Evolutionary conservation across 2,797 vertebrate species (phyloP).

Genomic region (Coilia nasus): DNA sequence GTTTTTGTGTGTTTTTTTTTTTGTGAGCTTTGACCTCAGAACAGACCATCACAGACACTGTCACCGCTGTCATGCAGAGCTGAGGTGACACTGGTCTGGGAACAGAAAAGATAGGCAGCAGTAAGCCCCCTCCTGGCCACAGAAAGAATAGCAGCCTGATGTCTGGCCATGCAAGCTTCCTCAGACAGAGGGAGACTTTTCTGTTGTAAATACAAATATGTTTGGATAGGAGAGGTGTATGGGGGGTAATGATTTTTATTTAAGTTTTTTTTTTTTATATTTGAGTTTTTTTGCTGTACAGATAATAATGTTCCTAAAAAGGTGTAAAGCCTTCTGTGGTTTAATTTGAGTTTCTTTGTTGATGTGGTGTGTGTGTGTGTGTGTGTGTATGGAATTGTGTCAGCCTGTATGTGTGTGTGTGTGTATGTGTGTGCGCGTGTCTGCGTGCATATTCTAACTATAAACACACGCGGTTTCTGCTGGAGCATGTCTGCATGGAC

Average conservation of each 20-base stretch:
- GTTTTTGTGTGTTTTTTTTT: neutral
- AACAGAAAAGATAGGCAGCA: neutral
- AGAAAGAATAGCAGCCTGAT: slow-evolving; percentile 11
- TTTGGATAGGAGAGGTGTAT: slow-evolving; percentile 40
- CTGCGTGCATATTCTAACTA: slow-evolving; percentile 52
- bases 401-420: slow-evolving; percentile 40
- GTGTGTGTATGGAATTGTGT: slow-evolving; percentile 63
- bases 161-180: slow-evolving; percentile 32
- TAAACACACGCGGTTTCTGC: slow-evolving; percentile 72
- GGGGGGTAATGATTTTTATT: slow-evolving; percentile 56
- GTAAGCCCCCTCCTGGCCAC: neutral
- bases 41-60: slow-evolving; percentile 2
- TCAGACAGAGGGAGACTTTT: slow-evolving; percentile 39
- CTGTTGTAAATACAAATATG: slow-evolving; percentile 56
- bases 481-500: slow-evolving; percentile 82
- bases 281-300: slow-evolving; percentile 62
- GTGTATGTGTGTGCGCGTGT: slow-evolving; percentile 66
- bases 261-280: slow-evolving; percentile 64
- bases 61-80: slow-evolving; percentile 14
- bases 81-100: neutral
- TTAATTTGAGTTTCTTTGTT: slow-evolving; percentile 58
- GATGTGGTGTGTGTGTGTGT: slow-evolving; percentile 68
- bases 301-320: slow-evolving; percentile 63
- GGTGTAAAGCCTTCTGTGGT: slow-evolving; percentile 59
- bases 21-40: neutral